A percentile compares a stretch with the other conserved stretches of the same genome.
phyloP scores from a whole-genome alignment of 1,140 invertebrate genomes.

The Andricus grossulariae region DNA sequence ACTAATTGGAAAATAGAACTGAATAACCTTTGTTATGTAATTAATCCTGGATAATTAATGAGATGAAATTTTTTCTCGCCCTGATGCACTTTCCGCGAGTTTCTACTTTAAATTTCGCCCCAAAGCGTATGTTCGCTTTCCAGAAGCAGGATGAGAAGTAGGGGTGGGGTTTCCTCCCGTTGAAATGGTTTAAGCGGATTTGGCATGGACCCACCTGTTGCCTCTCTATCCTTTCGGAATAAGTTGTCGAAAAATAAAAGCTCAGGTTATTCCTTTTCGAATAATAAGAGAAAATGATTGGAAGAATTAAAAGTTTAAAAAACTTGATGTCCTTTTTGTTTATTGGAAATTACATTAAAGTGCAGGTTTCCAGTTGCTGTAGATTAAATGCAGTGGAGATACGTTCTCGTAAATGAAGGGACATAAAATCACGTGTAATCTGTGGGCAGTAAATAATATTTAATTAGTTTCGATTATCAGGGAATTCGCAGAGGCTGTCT shows the following conservation, averaged over 20 bases:
- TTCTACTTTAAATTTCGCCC: conserved; percentile 24
- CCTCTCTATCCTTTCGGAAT: conserved; percentile 19
- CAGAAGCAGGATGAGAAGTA: conserved; percentile 26
- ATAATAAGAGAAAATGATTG: neutral
- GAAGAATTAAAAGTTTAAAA: neutral
- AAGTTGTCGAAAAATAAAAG: neutral
- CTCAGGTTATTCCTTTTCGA: neutral
- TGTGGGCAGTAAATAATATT: conserved; percentile 21
- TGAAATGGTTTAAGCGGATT: conserved; percentile 41
- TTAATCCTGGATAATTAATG: neutral
- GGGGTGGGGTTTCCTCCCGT: conserved; percentile 31
- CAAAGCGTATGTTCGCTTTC: conserved; percentile 31
- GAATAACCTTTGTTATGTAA: neutral
- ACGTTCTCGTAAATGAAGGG: conserved; percentile 8
- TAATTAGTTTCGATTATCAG: conserved; percentile 29
- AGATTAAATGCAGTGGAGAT: neutral
- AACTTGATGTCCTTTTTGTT: neutral
- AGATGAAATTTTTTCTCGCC: neutral
- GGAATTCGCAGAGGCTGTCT: conserved; percentile 28
- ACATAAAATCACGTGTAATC: conserved; percentile 21
- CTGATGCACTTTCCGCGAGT: conserved; percentile 14
- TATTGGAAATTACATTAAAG: neutral
- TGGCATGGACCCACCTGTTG: conserved; percentile 44
- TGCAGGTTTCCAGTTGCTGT: neutral
- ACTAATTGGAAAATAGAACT: neutral